Percentiles rank a stretch among this genome's conserved stretches.
Conservation (phyloP, 2,888 invertebrate species). For the Heliothis peltigera region DNA sequence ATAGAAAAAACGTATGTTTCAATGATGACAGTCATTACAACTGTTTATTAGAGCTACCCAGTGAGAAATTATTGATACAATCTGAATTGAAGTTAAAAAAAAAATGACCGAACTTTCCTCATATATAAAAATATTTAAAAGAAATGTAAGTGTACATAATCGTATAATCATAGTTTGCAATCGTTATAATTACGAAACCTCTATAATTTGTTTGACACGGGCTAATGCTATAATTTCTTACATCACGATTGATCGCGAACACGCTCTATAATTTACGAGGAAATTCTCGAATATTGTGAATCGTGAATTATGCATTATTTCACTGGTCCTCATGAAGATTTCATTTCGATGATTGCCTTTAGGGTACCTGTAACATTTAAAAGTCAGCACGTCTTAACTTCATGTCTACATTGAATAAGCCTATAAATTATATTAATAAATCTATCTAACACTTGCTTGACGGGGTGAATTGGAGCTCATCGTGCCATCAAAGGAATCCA, state of each 20-base stretch:
- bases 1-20: no score
- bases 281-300: constrained; percentile 14
- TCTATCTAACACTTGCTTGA: neutral
- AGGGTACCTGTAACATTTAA: constrained; percentile 15
- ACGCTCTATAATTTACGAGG: constrained; percentile 22
- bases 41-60: no score
- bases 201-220: constrained; percentile 14
- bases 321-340: neutral
- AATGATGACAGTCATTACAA: no score
- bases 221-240: constrained; percentile 22
- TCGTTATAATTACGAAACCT: constrained; percentile 23
- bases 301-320: constrained; percentile 7
- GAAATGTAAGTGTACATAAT: constrained; percentile 6
- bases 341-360: constrained; percentile 1
- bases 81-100: neutral
- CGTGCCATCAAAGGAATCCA: neutral
- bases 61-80: no score
- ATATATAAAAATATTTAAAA: neutral
- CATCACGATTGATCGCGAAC: constrained; percentile 22
- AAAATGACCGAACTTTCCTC: neutral
- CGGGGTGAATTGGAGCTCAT: neutral
- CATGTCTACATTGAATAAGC: neutral
- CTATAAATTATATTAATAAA: neutral
- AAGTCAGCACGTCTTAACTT: constrained; percentile 4
- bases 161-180: neutral